Conservation (phyloP, 2,888 invertebrate genomes). For the Hyposoter didymator region DNA sequence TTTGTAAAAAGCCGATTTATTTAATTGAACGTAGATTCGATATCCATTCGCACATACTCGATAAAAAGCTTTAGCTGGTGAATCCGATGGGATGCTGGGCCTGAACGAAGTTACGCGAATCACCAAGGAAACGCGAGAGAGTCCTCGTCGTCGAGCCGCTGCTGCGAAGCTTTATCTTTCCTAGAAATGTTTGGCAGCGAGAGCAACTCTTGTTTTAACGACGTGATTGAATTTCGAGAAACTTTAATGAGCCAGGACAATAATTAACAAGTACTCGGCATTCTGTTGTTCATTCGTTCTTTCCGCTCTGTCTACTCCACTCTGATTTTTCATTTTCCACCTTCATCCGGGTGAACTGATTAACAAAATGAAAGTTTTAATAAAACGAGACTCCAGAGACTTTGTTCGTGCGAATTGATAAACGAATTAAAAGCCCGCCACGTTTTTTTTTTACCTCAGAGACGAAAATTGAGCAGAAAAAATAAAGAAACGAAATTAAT, state of each 20-base stretch:
- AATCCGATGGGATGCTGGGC: background rate
- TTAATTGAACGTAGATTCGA: constrained; percentile 8
- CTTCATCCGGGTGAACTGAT: too few species aligned
- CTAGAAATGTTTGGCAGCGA: background rate
- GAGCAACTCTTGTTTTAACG: background rate
- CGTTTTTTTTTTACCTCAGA: too few species aligned
- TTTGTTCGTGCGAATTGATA: too few species aligned
- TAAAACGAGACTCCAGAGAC: too few species aligned
- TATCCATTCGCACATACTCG: background rate
- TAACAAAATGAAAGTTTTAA: too few species aligned
- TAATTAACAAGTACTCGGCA: background rate
- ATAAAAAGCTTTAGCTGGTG: background rate
- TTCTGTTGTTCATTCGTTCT: background rate
- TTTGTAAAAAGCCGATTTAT: background rate
- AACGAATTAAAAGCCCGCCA: too few species aligned
- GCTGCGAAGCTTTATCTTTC: background rate
- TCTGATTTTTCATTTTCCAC: too few species aligned
- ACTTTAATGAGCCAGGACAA: background rate
- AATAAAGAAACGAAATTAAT: too few species aligned
- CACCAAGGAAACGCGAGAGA: background rate
- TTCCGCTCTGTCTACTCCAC: too few species aligned
- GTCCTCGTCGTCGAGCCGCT: background rate
- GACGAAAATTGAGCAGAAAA: too few species aligned
- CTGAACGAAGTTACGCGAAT: background rate
- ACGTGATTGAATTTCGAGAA: background rate